Conservation (phyloP, 1,140 invertebrate genomes). For the Drosophila sulfurigaster region DNA sequence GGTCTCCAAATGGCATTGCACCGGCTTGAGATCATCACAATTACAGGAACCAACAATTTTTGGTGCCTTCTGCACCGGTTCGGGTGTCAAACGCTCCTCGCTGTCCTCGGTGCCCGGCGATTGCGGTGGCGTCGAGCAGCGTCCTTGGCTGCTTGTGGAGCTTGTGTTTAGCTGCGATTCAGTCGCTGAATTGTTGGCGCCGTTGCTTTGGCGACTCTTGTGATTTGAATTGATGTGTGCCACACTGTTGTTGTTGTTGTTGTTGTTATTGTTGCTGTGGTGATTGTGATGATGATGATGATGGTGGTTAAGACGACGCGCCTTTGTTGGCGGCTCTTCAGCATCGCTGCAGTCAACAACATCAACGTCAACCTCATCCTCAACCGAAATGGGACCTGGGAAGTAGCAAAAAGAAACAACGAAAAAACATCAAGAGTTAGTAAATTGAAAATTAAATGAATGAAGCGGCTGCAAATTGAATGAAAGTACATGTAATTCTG, state of each 20-base stretch:
- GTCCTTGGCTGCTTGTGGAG: slow-evolving; percentile 81
- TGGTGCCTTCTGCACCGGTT: slow-evolving; percentile 82
- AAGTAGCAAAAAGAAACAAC: slow-evolving; percentile 55
- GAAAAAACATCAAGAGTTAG: background rate
- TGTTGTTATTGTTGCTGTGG: slow-evolving; percentile 46
- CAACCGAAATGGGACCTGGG: slow-evolving; percentile 85
- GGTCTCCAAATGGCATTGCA: slow-evolving; percentile 96
- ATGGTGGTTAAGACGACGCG: slow-evolving; percentile 73
- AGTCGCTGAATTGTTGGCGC: slow-evolving; percentile 38
- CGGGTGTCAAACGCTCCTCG: slow-evolving; percentile 81
- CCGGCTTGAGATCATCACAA: slow-evolving; percentile 92
- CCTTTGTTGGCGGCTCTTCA: slow-evolving; percentile 78
- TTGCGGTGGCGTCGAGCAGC: slow-evolving; percentile 80
- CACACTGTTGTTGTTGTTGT: slow-evolving; percentile 63
- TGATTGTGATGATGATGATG: slow-evolving; percentile 59
- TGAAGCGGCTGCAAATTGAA: background rate
- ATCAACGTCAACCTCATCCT: slow-evolving; percentile 86
- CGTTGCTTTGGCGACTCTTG: slow-evolving; percentile 63
- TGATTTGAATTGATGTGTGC: slow-evolving; percentile 41
- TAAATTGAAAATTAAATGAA: slow-evolving; percentile 34
- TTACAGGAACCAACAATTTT: slow-evolving; percentile 89
- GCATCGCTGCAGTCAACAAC: slow-evolving; percentile 87
- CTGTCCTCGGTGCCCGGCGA: slow-evolving; percentile 82
- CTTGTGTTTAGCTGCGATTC: slow-evolving; percentile 76
- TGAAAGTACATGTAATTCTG: background rate